phyloP scores from a whole-genome alignment of 2,797 vertebrate genomes.

The Chelidonichthys spinosus region DNA sequence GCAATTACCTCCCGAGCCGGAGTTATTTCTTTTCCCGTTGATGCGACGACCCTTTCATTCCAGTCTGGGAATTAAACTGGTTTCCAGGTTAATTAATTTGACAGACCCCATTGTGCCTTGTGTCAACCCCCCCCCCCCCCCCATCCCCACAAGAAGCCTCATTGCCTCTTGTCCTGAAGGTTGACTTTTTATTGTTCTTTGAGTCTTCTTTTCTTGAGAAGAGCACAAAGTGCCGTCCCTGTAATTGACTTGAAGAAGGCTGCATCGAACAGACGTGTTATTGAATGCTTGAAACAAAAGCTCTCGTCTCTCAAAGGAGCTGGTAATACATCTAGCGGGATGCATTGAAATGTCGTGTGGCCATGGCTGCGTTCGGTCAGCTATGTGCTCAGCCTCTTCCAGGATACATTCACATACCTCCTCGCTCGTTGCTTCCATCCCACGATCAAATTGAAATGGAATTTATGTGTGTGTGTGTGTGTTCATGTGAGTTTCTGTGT shows the following conservation, averaged over 20 bases:
- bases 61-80: slow-evolving; percentile 74
- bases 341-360: slow-evolving; percentile 48
- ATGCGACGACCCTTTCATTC: slow-evolving; percentile 70
- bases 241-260: slow-evolving; percentile 77
- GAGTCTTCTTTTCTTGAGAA: slow-evolving; percentile 62
- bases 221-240: slow-evolving; percentile 35
- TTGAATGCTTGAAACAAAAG: slow-evolving; percentile 70
- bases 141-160: slow-evolving; percentile 63
- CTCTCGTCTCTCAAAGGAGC: slow-evolving; percentile 46
- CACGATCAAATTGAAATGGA: slow-evolving; percentile 62
- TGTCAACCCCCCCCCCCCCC: slow-evolving; percentile 60
- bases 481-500: slow-evolving; percentile 9
- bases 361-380: slow-evolving; percentile 33
- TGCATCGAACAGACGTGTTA: slow-evolving; percentile 57
- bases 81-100: slow-evolving; percentile 85
- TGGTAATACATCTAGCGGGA: slow-evolving; percentile 42
- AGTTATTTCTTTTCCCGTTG: slow-evolving; percentile 74
- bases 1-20: slow-evolving; percentile 78
- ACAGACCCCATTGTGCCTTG: slow-evolving; percentile 80
- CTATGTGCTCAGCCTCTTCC: slow-evolving; percentile 37
- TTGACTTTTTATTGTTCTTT: slow-evolving; percentile 77
- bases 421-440: slow-evolving; percentile 43
- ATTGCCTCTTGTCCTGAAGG: slow-evolving; percentile 74
- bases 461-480: slow-evolving; percentile 33
- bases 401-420: slow-evolving; percentile 27